Evolutionary conservation across 2,797 vertebrate genomes (phyloP).

Genomic region (Neoniphon sammara): DNA sequence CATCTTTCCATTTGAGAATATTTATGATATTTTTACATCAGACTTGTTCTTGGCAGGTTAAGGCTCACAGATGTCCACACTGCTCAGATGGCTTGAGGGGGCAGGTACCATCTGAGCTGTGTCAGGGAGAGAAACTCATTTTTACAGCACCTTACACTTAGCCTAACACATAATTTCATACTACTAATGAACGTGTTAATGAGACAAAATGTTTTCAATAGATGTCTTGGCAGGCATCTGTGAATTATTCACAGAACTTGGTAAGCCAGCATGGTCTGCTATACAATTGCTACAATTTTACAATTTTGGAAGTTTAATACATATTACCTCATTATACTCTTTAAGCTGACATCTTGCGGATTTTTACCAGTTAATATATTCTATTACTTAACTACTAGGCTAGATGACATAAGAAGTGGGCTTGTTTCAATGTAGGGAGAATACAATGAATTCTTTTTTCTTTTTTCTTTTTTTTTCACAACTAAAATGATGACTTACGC

Average conservation of each 20-base stretch:
- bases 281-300: slow-evolving; percentile 38
- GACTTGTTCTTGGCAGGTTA: slow-evolving; percentile 81
- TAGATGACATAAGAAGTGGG: slow-evolving; percentile 52
- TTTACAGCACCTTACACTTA: slow-evolving; percentile 79
- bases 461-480: slow-evolving; percentile 54
- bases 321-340: slow-evolving; percentile 36
- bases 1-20: slow-evolving; percentile 74
- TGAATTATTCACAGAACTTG: slow-evolving; percentile 75
- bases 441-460: slow-evolving; percentile 49
- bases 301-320: slow-evolving; percentile 38
- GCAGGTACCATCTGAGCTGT: slow-evolving; percentile 84
- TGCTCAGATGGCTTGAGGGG: slow-evolving; percentile 87
- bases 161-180: slow-evolving; percentile 79
- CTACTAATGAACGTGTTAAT: slow-evolving; percentile 80
- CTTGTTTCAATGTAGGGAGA: slow-evolving; percentile 38
- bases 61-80: slow-evolving; percentile 82
- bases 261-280: slow-evolving; percentile 67
- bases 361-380: slow-evolving; percentile 41
- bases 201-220: slow-evolving; percentile 79
- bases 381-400: slow-evolving; percentile 23
- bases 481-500: slow-evolving; percentile 60
- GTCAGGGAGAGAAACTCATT: slow-evolving; percentile 81
- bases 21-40: slow-evolving; percentile 76
- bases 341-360: slow-evolving; percentile 32
- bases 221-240: slow-evolving; percentile 75